A percentile compares a stretch with the other conserved stretches of the same genome.
phyloP scores from a whole-genome alignment of 2,888 invertebrate species.

The Panopea generosa region DNA sequence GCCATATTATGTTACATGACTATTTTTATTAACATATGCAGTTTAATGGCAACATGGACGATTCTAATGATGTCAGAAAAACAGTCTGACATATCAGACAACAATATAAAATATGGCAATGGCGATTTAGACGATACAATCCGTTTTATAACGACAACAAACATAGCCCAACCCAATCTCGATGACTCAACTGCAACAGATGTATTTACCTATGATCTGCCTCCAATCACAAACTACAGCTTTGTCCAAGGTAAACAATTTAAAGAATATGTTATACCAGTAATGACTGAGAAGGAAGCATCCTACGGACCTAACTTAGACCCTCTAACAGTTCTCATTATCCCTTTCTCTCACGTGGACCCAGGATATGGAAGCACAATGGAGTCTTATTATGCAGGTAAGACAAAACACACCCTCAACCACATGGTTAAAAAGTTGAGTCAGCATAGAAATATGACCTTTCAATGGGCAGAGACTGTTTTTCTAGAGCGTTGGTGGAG shows the following conservation, averaged over 20 bases:
- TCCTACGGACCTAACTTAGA: slow-evolving; percentile 59
- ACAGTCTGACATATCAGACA: too few species aligned
- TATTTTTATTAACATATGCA: too few species aligned
- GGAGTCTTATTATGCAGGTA: slow-evolving; percentile 94
- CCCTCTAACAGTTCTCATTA: slow-evolving; percentile 87
- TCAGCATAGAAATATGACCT: slow-evolving; percentile 90
- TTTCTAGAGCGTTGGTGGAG: slow-evolving; percentile 84
- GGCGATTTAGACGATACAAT: too few species aligned
- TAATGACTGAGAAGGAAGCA: slow-evolving; percentile 46
- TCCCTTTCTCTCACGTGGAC: slow-evolving; percentile 98
- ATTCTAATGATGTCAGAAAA: too few species aligned
- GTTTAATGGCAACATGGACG: too few species aligned
- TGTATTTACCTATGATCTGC: slow-evolving; percentile 73
- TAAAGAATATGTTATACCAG: slow-evolving; percentile 73
- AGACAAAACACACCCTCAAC: slow-evolving; percentile 90
- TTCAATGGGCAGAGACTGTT: slow-evolving; percentile 84
- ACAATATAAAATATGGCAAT: too few species aligned
- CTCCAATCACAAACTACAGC: slow-evolving; percentile 69
- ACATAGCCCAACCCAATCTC: too few species aligned
- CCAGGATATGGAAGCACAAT: slow-evolving; percentile 99
- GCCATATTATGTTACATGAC: too few species aligned
- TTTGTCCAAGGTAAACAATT: slow-evolving; percentile 69
- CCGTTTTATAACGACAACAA: too few species aligned
- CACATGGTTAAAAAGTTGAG: slow-evolving; percentile 94
- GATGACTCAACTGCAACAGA: slow-evolving; percentile 16